These are phyloP conservation scores for Calycopis cecrops DNA, from an alignment of 1,140 invertebrate genomes.

Conservation along the genomic window DNA sequence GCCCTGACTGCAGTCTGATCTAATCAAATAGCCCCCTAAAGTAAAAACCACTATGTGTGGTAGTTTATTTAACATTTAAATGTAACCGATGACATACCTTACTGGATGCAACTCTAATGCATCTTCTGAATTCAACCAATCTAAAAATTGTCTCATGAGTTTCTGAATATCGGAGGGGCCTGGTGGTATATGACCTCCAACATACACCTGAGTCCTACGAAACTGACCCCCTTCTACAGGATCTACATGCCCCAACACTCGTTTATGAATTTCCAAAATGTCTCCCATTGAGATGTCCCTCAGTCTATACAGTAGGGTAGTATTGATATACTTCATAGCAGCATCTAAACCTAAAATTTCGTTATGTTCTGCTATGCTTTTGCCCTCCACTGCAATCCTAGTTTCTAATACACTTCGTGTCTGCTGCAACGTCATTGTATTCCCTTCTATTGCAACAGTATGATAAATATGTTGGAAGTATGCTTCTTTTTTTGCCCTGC, in stretches of 20 bases:
- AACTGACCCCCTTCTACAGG: constrained; percentile 91
- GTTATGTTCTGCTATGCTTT: constrained; percentile 97
- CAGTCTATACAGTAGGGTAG: constrained; percentile 87
- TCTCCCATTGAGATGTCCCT: constrained; percentile 87
- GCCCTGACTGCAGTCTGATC: too few species aligned
- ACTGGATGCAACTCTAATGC: constrained; percentile 90
- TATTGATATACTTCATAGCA: constrained; percentile 96
- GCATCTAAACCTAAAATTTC: constrained; percentile 96
- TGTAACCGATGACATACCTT: constrained; percentile 72
- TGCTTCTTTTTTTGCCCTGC: constrained; percentile 93
- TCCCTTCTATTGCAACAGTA: constrained; percentile 97
- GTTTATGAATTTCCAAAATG: constrained; percentile 93
- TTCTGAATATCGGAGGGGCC: constrained; percentile 85
- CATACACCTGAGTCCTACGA: constrained; percentile 90
- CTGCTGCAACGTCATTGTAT: constrained; percentile 96
- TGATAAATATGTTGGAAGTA: constrained; percentile 98
- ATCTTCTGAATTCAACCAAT: constrained; percentile 93
- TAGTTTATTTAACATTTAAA: too few species aligned
- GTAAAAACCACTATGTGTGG: too few species aligned
- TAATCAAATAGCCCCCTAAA: too few species aligned
- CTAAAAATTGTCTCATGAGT: constrained; percentile 91
- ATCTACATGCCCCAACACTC: constrained; percentile 95
- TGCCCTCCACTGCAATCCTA: constrained; percentile 92
- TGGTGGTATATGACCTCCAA: constrained; percentile 93
- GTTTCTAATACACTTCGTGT: constrained; percentile 96